Conservation (phyloP, 2,888 invertebrate genomes). For the Portevinia maculata region DNA sequence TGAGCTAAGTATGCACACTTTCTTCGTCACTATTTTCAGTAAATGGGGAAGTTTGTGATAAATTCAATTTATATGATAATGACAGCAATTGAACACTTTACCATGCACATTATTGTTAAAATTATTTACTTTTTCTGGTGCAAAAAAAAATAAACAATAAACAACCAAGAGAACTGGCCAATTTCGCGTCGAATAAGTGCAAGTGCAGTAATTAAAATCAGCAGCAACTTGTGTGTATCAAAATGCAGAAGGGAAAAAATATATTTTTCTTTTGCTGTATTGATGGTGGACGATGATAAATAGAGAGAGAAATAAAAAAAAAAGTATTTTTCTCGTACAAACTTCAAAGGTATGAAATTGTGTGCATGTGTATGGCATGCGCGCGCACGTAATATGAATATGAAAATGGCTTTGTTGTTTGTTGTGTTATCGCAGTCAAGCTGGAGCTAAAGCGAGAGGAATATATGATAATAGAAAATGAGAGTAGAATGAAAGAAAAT, state of each 20-base stretch:
- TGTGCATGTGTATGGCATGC: conserved; percentile 49
- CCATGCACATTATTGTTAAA: conserved; percentile 54
- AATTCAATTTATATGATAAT: conserved; percentile 30
- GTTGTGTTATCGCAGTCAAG: conserved; percentile 23
- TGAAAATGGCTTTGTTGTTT: conserved; percentile 3
- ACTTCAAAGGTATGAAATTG: not conserved
- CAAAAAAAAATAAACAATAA: conserved; percentile 68
- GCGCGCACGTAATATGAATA: conserved; percentile 34
- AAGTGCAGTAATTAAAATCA: conserved; percentile 74
- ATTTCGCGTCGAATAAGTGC: conserved; percentile 72
- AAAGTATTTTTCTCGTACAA: conserved; percentile 28
- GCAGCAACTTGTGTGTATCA: conserved; percentile 70
- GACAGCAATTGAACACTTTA: conserved; percentile 43
- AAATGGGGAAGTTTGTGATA: conserved; percentile 9
- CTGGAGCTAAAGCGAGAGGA: conserved; percentile 45
- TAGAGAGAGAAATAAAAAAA: conserved; percentile 45
- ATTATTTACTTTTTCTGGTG: conserved; percentile 67
- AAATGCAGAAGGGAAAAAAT: conserved; percentile 38
- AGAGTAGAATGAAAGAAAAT: conserved; percentile 53
- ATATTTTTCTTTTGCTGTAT: conserved; percentile 43
- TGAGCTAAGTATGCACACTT: conserved; percentile 55
- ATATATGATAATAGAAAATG: conserved; percentile 44
- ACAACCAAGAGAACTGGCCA: conserved; percentile 64
- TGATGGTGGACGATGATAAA: conserved; percentile 39
- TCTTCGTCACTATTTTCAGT: conserved; percentile 66